phyloP scores from a whole-genome alignment of 2,113 vertebrate species.

The Nothobranchius furzeri region DNA sequence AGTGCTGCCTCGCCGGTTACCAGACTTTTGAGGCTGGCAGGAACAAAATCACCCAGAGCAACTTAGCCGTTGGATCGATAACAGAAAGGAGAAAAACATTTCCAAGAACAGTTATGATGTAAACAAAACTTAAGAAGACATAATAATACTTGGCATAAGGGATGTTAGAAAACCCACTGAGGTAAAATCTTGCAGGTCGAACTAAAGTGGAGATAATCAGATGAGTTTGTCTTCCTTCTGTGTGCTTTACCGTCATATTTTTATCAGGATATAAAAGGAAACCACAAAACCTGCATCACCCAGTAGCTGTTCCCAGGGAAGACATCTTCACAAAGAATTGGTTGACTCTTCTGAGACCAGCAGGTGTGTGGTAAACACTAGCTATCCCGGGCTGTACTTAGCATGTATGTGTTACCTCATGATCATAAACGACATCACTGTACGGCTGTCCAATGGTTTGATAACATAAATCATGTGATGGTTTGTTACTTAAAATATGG shows the following conservation, averaged over 20 bases:
- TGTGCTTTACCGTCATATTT: no score
- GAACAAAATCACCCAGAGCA: constrained; percentile 73
- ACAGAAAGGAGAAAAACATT: constrained; percentile 45
- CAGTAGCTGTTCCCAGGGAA: no score
- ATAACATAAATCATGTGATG: no score
- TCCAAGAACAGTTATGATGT: no score
- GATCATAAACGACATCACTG: no score
- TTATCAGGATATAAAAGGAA: background rate
- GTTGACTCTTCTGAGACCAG: background rate
- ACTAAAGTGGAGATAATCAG: constrained; percentile 36
- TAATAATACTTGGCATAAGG: constrained; percentile 33
- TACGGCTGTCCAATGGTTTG: no score
- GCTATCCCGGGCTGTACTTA: no score
- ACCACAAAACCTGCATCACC: background rate
- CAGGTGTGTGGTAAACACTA: background rate
- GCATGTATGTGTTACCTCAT: no score
- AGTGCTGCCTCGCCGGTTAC: constrained; percentile 97
- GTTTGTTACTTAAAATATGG: no score
- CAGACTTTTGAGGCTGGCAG: constrained; percentile 94
- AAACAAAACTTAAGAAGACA: no score
- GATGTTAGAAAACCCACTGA: constrained; percentile 44
- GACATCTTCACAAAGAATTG: no score
- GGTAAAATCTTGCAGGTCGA: constrained; percentile 42
- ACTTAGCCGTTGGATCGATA: constrained; percentile 92
- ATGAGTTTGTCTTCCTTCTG: background rate